Evolutionary conservation across 2,888 invertebrate genomes (phyloP), one percentile per base, ranked within the genome.

Genomic region (Ectemnius continuus): DNA sequence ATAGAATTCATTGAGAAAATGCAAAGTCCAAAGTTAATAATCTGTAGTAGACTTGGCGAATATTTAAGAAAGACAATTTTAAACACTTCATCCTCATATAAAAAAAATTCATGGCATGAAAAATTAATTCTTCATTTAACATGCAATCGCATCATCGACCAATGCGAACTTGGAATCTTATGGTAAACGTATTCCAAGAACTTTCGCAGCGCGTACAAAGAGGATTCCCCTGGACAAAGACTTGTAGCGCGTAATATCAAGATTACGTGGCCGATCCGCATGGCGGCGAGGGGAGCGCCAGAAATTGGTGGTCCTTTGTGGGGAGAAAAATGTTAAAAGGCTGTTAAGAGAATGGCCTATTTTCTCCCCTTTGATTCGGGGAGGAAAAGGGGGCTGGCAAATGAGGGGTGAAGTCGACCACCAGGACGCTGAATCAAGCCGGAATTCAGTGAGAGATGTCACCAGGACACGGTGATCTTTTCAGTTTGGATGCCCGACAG

Each of bases 401-500:
- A 45, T 48, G 28, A 6, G 36, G 63, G 61, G 28, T 61, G 14
- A 45, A 66, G 18, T 18, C 61, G 59, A 36, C 36, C 36, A 36
- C 36, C 36, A 11, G 36, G 8, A 11, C 36, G 36, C 36, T 36
- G 36, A 36, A 36, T 36, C 36, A 16, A 45, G 58, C 36, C 36
- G 11, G 62, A 76, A 82, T 78, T 69, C 72, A 58, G 70, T 66
- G 74, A 65, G 75, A 72, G 69, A 63, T 65, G 66, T 56, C 52
- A 23, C 61, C 48, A 48, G 56, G 60, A 36, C 58, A 65, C 67
- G 70, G 68, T 75, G 81, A 81, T 81, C 78, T 66, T 75, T 63
- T 70, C 78, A 68, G 70, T 72, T 76, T 58, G 20, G 64, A 70
- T 70, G 69, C 77, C 70, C 69, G 72, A 72, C 73, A 71, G 79